Base-by-base conservation (phyloP, 2,888 invertebrate genomes). In the Panorpa germanica region DNA sequence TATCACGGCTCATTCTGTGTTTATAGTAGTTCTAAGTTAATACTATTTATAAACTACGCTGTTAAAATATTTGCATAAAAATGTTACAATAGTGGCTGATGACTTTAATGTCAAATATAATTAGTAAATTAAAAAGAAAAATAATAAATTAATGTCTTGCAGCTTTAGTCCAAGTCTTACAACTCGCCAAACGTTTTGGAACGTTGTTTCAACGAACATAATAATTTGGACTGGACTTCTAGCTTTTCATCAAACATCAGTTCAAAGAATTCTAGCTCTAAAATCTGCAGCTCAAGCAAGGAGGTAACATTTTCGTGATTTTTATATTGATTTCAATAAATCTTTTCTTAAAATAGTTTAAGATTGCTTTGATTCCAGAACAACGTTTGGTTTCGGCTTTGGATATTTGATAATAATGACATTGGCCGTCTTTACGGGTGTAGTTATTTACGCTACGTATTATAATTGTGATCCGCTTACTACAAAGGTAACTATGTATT, bases 191-290 rank as follows among this genome's bases (percentile, higher is more conserved):
- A 67, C 73, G 0, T 53, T 74, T 9, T 75, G 72, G 67, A 61
- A 67, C 23, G 58, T 67, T 16, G 43, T 65, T 9, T 48, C 68
- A 28, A 62, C 64, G 8, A 67, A 68, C 8, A 58, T 63, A 23
- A 45, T 63, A 5, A 58, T 65, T 35, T 70, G 68, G 63, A 57
- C 66, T 6, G 57, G 67, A 2, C 66, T 70, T 41, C 68, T 73
- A 41, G 62, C 70, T 9, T 62, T 71, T 8, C 72, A 74, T 51
- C 77, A 77, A 49, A 70, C 70, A 29, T 71, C 72, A 59, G 72
- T 77, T 1, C 76, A 77, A 42, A 56, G 75, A 35, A 70, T 73
- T 37, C 58, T 70, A 19, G 65, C 73, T 2, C 52, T 75, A 33
- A 62, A 68, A 2, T 59, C 61, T 1, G 48, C 66, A 28, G 54